phyloP scores from a whole-genome alignment of 1,140 invertebrate genomes.

The Forficula auricularia region DNA sequence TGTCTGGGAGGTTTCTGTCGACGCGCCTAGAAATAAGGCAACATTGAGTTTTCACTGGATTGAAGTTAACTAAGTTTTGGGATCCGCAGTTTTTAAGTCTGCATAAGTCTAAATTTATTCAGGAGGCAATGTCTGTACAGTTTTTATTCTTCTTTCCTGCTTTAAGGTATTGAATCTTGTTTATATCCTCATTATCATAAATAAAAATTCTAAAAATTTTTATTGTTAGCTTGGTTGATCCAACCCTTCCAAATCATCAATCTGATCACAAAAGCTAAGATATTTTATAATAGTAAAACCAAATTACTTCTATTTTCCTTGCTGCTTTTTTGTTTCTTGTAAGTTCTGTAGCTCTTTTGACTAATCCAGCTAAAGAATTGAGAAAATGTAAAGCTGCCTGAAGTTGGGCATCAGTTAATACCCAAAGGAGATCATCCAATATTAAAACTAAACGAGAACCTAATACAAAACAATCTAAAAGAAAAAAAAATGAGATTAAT shows the following conservation, averaged over 20 bases:
- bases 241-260: constrained; percentile 1
- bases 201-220: background rate
- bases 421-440: constrained; percentile 94
- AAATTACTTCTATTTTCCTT: constrained; percentile 63
- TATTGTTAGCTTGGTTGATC: background rate
- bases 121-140: too few relatives aligned
- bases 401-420: constrained; percentile 88
- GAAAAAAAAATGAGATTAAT: constrained; percentile 16
- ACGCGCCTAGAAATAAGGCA: too few relatives aligned
- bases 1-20: too few relatives aligned
- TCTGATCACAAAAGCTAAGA: background rate
- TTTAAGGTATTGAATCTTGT: too few relatives aligned
- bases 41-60: too few relatives aligned
- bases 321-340: constrained; percentile 75
- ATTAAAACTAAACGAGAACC: constrained; percentile 82
- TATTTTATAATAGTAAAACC: background rate
- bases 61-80: too few relatives aligned
- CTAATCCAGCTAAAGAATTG: constrained; percentile 70
- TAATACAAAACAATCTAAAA: constrained; percentile 78
- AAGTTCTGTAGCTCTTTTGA: constrained; percentile 63
- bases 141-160: too few relatives aligned
- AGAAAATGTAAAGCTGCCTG: constrained; percentile 87
- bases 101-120: too few relatives aligned
- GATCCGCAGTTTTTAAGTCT: too few relatives aligned
- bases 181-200: background rate